Percentiles rank a stretch among this genome's conserved stretches.
Evolutionary conservation across 2,113 vertebrate genomes (phyloP).

Genomic region (Coregonus clupeaformis): DNA sequence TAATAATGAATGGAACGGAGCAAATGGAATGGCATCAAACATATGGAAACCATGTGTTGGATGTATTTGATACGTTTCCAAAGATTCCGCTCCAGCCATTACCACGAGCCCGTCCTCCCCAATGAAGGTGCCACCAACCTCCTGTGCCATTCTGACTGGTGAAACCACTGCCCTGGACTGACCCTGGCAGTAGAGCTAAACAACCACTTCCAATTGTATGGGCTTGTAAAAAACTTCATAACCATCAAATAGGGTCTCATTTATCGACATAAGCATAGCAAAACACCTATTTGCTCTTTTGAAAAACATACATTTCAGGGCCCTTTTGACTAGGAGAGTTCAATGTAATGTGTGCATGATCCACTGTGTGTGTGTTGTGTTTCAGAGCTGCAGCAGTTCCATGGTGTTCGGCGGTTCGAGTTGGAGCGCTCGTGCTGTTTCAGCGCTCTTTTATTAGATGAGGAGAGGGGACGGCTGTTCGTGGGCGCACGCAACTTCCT

Average conservation of each 20-base stretch:
- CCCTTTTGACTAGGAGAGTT: too few relatives aligned
- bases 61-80: too few relatives aligned
- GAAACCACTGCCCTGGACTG: not conserved
- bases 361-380: not conserved
- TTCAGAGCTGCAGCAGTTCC: conserved; percentile 85
- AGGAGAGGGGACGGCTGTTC: conserved; percentile 90
- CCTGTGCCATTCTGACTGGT: not conserved
- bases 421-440: conserved; percentile 92
- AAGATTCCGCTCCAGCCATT: too few relatives aligned
- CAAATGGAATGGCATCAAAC: too few relatives aligned
- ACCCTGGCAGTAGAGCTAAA: not conserved
- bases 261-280: not conserved
- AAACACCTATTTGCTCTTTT: too few relatives aligned
- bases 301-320: too few relatives aligned
- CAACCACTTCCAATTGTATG: too few relatives aligned
- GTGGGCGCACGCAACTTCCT: conserved; percentile 91
- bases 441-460: conserved; percentile 86
- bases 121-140: too few relatives aligned
- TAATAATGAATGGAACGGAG: too few relatives aligned
- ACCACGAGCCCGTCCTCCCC: too few relatives aligned
- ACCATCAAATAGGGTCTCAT: not conserved
- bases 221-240: not conserved
- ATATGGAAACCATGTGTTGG: too few relatives aligned
- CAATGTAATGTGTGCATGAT: too few relatives aligned
- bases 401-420: conserved; percentile 81